phyloP scores from a whole-genome alignment of 2,888 invertebrate species.

The Ametastegia equiseti region DNA sequence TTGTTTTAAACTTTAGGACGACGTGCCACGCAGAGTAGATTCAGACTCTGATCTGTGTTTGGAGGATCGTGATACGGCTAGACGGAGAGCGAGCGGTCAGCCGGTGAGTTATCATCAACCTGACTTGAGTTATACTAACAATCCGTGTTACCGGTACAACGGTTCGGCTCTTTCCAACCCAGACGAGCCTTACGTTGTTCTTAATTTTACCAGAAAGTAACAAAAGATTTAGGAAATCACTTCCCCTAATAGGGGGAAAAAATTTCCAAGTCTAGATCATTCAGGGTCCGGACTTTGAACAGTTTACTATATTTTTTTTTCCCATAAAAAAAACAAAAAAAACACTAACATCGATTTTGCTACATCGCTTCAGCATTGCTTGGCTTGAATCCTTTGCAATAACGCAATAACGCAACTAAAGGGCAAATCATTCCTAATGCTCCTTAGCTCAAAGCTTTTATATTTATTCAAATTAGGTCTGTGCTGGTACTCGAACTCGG shows the following conservation, averaged over 20 bases:
- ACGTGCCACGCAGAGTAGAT: constrained; percentile 83
- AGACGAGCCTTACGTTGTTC: constrained; percentile 74
- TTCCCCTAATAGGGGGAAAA: no score
- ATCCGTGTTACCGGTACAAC: constrained; percentile 75
- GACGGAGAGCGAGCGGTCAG: constrained; percentile 69
- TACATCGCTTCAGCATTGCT: neutral
- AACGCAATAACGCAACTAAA: no score
- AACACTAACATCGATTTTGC: neutral
- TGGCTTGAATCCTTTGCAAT: neutral
- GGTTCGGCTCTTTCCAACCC: constrained; percentile 68
- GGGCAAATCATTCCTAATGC: neutral
- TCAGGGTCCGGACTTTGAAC: neutral
- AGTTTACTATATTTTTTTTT: neutral
- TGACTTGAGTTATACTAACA: constrained; percentile 74
- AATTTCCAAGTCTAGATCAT: no score
- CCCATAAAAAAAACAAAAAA: no score
- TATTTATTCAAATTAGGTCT: neutral
- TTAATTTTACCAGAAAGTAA: constrained; percentile 73
- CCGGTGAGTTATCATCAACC: constrained; percentile 76
- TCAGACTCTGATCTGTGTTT: constrained; percentile 95
- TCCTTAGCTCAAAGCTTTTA: constrained; percentile 23
- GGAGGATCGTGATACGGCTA: constrained; percentile 81
- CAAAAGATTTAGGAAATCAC: neutral
- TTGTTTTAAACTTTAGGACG: constrained; percentile 81
- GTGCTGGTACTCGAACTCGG: no score